A percentile compares a stretch with the other conserved stretches of the same genome.
Evolutionary conservation across 2,113 vertebrate genomes (phyloP).

Genomic region (Ophthalmolycus amberensis): DNA sequence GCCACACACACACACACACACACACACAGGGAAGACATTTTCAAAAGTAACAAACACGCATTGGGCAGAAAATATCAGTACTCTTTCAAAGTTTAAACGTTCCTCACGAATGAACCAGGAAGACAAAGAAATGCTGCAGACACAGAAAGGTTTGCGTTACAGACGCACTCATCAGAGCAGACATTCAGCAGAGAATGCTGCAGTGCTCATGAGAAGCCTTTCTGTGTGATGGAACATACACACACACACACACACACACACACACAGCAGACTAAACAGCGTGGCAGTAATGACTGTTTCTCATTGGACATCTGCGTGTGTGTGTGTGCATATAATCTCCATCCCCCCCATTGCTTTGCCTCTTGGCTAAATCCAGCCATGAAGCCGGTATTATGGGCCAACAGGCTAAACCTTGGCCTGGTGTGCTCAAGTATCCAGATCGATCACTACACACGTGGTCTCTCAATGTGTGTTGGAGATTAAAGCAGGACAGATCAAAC

Average conservation of each 20-base stretch:
- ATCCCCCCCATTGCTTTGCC: constrained; percentile 34
- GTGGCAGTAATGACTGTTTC: constrained; percentile 55
- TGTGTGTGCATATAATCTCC: constrained; percentile 33
- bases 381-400: constrained; percentile 24
- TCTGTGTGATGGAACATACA: constrained; percentile 49
- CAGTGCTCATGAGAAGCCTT: constrained; percentile 23
- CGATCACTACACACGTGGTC: constrained; percentile 44
- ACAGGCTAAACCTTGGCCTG: constrained; percentile 44
- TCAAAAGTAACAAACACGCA: constrained; percentile 39
- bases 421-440: constrained; percentile 59
- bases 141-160: neutral
- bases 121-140: constrained; percentile 9
- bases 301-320: constrained; percentile 39
- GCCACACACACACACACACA: constrained; percentile 38
- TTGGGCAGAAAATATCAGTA: constrained; percentile 21
- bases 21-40: constrained; percentile 34
- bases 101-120: constrained; percentile 5
- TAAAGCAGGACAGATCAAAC: constrained; percentile 1
- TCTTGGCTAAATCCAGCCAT: constrained; percentile 47
- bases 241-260: no score
- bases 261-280: constrained; percentile 53
- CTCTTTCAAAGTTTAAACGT: constrained; percentile 34
- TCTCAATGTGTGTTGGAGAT: neutral
- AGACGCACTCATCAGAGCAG: neutral
- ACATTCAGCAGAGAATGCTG: constrained; percentile 11